Evolutionary conservation across 2,888 invertebrate genomes (phyloP).

Genomic region (Margaritifera margaritifera): DNA sequence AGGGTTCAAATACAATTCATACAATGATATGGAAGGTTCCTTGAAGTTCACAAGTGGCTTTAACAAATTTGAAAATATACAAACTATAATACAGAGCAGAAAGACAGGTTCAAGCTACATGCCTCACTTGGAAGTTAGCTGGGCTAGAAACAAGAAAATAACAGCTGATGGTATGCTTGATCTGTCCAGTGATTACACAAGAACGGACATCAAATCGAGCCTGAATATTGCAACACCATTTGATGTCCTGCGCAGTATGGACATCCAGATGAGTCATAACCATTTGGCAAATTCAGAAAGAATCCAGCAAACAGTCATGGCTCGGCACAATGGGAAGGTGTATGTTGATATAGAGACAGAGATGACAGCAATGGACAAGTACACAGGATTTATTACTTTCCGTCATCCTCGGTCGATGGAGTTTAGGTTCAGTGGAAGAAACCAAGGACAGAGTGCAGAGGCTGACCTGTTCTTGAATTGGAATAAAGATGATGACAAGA

Average conservation of each 20-base stretch:
- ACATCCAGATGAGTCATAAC: constrained; percentile 18
- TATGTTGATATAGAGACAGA: constrained; percentile 42
- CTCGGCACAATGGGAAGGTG: constrained; percentile 40
- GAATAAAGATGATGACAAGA: constrained; percentile 53
- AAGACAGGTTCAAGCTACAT: constrained; percentile 11
- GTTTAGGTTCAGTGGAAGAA: constrained; percentile 33
- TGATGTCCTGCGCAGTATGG: constrained; percentile 19
- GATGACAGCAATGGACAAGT: constrained; percentile 25
- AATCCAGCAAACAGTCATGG: constrained; percentile 16
- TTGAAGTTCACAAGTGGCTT: constrained; percentile 34
- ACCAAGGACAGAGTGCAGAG: constrained; percentile 38
- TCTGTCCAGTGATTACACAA: no score
- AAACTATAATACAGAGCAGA: constrained; percentile 11
- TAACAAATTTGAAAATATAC: constrained; percentile 13
- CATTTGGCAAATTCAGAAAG: constrained; percentile 21
- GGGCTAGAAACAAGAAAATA: constrained; percentile 6
- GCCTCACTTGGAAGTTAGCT: constrained; percentile 16
- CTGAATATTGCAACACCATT: constrained; percentile 39
- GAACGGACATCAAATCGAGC: not conserved
- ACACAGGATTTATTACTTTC: constrained; percentile 34
- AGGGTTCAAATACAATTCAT: not conserved
- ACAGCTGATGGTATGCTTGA: no score
- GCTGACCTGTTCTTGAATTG: constrained; percentile 59
- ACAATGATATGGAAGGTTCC: constrained; percentile 21
- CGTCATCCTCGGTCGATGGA: constrained; percentile 50